Evolutionary conservation across 2,797 vertebrate genomes (phyloP), one percentile per base, ranked within the genome.

Genomic region (Sebastes alutus): DNA sequence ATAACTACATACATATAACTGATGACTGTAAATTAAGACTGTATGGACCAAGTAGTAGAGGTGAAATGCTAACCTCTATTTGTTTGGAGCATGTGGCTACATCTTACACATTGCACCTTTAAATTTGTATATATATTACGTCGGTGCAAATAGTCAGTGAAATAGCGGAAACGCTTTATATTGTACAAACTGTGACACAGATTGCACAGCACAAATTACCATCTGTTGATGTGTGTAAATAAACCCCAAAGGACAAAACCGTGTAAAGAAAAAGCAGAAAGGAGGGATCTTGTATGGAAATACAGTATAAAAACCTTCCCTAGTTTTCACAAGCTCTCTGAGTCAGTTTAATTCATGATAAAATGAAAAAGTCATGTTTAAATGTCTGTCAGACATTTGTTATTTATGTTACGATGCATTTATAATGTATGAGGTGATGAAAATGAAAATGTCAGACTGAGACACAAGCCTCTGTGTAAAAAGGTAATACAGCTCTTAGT

Each of bases 361-460:
- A 82, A 88, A 82, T 78, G 35, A 82, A 83, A 90, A 87, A 79
- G 84, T 60, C 63, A 82, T 46, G 72, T 87, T 88, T 81, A 90
- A 93, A 94, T 86, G 88, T 67, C 88, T 89, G 89, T 92, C 83
- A 88, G 81, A 91, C 81, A 85, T 91, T 83, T 89, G 88, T 87
- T 94, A 89, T 93, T 94, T 92, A 92, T 89, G 88, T 88, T 88
- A 61, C 75, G 77, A 79, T 79, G 84, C 79, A 92, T 95, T 92
- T 80, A 92, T 90, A 91, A 95, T 93, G 89, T 82, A 94, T 89
- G 78, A 93, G 82, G 78, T 83, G 84, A 91, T 90, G 86, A 89
- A 94, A 94, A 92, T 79, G 76, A 87, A 93, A 94, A 92, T 94
- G 91, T 90, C 93, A 94, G 77, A 64, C 66, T 33, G 78, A 81